Percentiles rank a stretch among this genome's conserved stretches.
phyloP scores from a whole-genome alignment of 2,797 vertebrate species.

The Lithobates pipiens region DNA sequence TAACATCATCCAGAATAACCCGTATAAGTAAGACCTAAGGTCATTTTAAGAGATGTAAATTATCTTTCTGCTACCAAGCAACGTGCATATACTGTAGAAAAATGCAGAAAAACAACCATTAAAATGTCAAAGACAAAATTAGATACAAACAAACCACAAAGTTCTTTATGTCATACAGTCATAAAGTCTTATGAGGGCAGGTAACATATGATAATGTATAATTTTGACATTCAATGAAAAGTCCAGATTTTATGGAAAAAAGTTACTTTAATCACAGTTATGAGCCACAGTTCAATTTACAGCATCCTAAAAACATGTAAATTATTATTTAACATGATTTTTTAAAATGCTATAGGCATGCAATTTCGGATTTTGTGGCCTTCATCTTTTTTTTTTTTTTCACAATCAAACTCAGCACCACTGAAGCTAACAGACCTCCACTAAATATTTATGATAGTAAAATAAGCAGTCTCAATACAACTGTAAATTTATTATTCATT shows the following conservation, averaged over 20 bases:
- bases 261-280: not conserved
- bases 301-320: not conserved
- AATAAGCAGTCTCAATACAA: conserved; percentile 54
- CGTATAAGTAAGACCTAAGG: not conserved
- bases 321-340: not conserved
- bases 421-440: conserved; percentile 33
- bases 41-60: not conserved
- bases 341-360: not conserved
- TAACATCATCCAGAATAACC: not conserved
- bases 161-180: not conserved
- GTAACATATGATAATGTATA: not conserved
- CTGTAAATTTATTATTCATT: conserved; percentile 60
- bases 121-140: not conserved
- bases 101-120: not conserved
- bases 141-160: not conserved
- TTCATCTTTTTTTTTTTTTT: conserved; percentile 41
- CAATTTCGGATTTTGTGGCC: conserved; percentile 8
- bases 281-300: not conserved
- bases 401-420: conserved; percentile 36
- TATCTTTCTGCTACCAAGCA: not conserved
- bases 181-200: not conserved
- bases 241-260: not conserved
- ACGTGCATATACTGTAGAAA: not conserved
- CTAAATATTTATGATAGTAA: conserved; percentile 58
- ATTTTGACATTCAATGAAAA: not conserved